These are phyloP conservation scores for Masnerella sp. DNA, from an alignment of 2,888 invertebrate species.

Conservation along the genomic window DNA sequence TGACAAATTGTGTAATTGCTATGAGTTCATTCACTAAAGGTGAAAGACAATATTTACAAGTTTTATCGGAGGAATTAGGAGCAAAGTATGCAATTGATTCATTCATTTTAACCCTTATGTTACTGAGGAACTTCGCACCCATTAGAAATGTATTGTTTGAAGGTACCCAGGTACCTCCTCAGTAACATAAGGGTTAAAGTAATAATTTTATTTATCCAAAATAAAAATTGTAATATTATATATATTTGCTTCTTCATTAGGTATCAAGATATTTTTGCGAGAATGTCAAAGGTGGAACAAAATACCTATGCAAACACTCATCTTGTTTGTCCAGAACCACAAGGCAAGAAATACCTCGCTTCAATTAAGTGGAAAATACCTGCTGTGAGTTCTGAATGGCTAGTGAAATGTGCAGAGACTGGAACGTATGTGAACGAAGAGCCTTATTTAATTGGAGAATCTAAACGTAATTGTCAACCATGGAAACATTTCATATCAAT, in stretches of 20 bases:
- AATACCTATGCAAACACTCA: conserved; percentile 86
- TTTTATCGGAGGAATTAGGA: conserved; percentile 85
- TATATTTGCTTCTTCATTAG: conserved; percentile 69
- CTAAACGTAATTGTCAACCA: conserved; percentile 68
- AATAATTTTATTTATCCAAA: no score
- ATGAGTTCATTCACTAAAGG: conserved; percentile 87
- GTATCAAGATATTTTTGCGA: conserved; percentile 84
- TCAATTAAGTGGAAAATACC: conserved; percentile 92
- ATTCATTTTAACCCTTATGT: not conserved
- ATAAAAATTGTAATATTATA: no score
- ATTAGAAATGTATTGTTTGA: not conserved
- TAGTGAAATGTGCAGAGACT: conserved; percentile 83
- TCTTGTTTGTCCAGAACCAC: conserved; percentile 85
- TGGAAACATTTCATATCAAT: not conserved
- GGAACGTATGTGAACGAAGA: conserved; percentile 80
- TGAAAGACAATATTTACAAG: conserved; percentile 86
- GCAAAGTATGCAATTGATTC: conserved; percentile 80
- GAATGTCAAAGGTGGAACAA: conserved; percentile 78
- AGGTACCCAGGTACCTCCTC: not conserved
- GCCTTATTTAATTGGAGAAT: conserved; percentile 81
- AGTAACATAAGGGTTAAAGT: no score
- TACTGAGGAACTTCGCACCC: no score
- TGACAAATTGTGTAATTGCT: conserved; percentile 86
- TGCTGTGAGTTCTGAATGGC: conserved; percentile 87
- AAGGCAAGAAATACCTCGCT: conserved; percentile 90